Base-by-base conservation (phyloP, 1,140 invertebrate species). In the Brachionus koreanus region DNA sequence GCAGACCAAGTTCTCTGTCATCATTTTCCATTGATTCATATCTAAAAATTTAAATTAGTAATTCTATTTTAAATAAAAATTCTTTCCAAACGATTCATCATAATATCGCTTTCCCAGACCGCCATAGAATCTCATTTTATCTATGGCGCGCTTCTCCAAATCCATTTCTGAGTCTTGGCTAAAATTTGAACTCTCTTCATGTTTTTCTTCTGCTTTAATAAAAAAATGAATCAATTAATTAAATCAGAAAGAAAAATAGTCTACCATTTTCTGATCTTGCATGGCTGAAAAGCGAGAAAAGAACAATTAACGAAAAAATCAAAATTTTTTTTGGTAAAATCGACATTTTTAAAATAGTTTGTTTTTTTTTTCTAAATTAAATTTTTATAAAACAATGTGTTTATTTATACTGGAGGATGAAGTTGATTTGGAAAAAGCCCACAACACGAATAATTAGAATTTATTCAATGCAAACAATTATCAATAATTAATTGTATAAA, bases 51-150 rank as follows among this genome's bases (percentile, higher is more conserved):
- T 19, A 72, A 19, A 39, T 39, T 10, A 72, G 2, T 72, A 12
- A 29, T 69, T 10, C 12, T 10, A 69, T 37, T 12, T 33, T n/a
- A 69, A 39, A 13, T 12, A 35, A 37, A 69, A 35, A 33, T 33
- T 35, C 37, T 37, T 72, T 19, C 42, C 37, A 19, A n/a, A 72
- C 37, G 33, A 23, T 33, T 42, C 12, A 3, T 74, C 69, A 46
- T 74, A 7, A 5, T 12, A 35, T 10, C 76, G 46, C 16, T 79
- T 79, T 23, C 76, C 76, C 4, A 79, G 33, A 3, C 76, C 76
- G 25, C 76, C 76, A 61, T 79, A 79, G 35, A 25, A 79, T 16
- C 76, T 79, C 76, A 79, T 79, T 65, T 79, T 79, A 43, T 79
- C 76, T n/a, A 79, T 74, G 13, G 69, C 69, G 10, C 42, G 7